phyloP scores from a whole-genome alignment of 2,113 vertebrate species.

The Herpetotheres cachinnans region DNA sequence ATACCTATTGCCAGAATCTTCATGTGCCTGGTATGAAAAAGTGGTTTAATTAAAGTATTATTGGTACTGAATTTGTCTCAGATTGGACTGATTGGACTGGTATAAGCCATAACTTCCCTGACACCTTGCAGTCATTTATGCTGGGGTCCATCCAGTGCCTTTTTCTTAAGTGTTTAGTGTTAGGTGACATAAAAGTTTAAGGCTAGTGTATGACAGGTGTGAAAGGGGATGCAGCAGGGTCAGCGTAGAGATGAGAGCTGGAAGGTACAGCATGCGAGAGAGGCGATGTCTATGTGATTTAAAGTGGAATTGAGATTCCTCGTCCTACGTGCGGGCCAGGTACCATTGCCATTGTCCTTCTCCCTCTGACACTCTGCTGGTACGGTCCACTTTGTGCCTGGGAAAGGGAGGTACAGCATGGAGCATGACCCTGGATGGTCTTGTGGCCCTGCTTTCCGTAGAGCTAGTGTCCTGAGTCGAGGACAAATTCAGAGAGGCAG shows the following conservation, averaged over 20 bases:
- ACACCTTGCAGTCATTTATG: not conserved
- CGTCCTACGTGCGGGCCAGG: fast-evolving
- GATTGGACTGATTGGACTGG: not conserved
- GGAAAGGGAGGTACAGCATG: not conserved
- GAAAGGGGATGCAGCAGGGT: not conserved
- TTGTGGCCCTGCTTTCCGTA: not conserved
- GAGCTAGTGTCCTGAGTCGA: fast-evolving
- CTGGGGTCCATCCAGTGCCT: not conserved
- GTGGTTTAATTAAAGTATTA: not conserved
- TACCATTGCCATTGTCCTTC: not conserved
- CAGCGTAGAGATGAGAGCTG: not conserved
- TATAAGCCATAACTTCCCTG: not conserved
- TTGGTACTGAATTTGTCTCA: not conserved
- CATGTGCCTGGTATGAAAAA: not conserved
- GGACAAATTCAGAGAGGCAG: not conserved
- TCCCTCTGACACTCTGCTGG: fast-evolving
- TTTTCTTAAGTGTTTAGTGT: not conserved
- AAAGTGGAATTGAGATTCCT: not conserved
- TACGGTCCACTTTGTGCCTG: fast-evolving
- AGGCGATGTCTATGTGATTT: not conserved
- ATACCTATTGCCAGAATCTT: not conserved
- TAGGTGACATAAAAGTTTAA: fast-evolving
- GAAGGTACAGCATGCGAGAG: not conserved
- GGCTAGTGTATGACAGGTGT: not conserved
- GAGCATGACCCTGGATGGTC: fast-evolving